These are phyloP conservation scores for Agapostemon virescens DNA, from an alignment of 2,888 invertebrate genomes.

Conservation along the genomic window DNA sequence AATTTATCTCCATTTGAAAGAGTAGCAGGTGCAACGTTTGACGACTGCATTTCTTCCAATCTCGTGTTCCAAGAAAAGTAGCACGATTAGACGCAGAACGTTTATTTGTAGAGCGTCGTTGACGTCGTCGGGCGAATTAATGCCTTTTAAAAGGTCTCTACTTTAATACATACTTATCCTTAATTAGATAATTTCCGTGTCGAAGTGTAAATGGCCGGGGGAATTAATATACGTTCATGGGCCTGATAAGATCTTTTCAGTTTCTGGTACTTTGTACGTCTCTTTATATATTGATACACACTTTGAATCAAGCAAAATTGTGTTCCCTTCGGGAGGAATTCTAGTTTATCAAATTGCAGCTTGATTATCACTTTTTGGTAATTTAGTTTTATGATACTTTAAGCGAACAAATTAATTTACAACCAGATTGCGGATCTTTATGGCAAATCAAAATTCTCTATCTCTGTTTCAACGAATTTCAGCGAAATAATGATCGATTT, in stretches of 20 bases:
- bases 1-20: neutral
- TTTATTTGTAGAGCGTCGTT: neutral
- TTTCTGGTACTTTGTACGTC: neutral
- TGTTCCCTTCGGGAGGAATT: neutral
- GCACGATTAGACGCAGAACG: neutral
- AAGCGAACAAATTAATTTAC: no score
- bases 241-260: neutral
- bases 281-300: neutral
- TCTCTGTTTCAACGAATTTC: no score
- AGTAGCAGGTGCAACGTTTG: neutral
- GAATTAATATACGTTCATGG: neutral
- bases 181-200: neutral
- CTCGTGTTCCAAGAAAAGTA: neutral
- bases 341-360: no score
- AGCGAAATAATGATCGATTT: no score
- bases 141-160: neutral
- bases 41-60: constrained; percentile 4
- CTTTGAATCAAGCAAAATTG: neutral
- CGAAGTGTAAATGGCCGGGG: neutral
- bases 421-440: no score
- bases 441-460: no score
- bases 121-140: neutral
- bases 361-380: no score
- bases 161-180: neutral
- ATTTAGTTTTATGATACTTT: no score